Percentiles rank a stretch among this genome's conserved stretches.
Evolutionary conservation across 1,140 invertebrate species (phyloP).

Genomic region (Steinernema feltiae): DNA sequence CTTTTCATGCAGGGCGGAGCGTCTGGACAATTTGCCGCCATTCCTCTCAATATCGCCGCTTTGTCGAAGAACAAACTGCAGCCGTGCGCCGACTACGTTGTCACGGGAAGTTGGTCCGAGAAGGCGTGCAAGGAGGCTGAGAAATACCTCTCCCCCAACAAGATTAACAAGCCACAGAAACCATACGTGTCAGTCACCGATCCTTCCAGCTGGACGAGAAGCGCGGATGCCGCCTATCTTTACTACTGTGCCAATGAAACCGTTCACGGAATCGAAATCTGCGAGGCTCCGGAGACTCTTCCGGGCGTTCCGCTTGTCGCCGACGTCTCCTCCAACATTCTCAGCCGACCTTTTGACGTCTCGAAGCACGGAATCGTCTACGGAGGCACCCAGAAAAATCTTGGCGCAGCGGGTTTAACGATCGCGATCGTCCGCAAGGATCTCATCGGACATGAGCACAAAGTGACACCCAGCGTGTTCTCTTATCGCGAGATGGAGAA

Average conservation of each 20-base stretch:
- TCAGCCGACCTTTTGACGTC: slow-evolving; percentile 78
- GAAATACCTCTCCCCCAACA: slow-evolving; percentile 84
- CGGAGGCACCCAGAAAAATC: slow-evolving; percentile 94
- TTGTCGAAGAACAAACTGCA: not conserved
- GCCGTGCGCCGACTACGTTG: slow-evolving; percentile 61
- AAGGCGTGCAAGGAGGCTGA: slow-evolving; percentile 89
- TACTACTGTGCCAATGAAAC: slow-evolving; percentile 98
- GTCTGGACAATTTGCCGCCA: slow-evolving; percentile 82
- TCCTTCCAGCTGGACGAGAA: slow-evolving; percentile 69
- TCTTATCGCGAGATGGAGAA: slow-evolving; percentile 76
- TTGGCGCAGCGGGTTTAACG: slow-evolving; percentile 85
- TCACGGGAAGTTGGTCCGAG: slow-evolving; percentile 78
- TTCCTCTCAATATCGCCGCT: slow-evolving; percentile 78
- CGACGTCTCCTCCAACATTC: slow-evolving; percentile 96
- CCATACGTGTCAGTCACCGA: slow-evolving; percentile 59
- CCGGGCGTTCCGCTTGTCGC: slow-evolving; percentile 79
- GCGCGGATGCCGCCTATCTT: slow-evolving; percentile 84
- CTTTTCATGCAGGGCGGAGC: slow-evolving; percentile 91
- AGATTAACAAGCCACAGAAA: slow-evolving; percentile 65
- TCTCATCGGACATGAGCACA: slow-evolving; percentile 70
- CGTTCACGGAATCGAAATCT: slow-evolving; percentile 88
- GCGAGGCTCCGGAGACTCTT: slow-evolving; percentile 69
- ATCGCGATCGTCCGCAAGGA: slow-evolving; percentile 88
- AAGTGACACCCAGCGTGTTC: slow-evolving; percentile 63
- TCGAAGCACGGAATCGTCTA: slow-evolving; percentile 90